Conservation (phyloP, 2,113 vertebrate genomes). For the Pomatostomus ruficeps region DNA sequence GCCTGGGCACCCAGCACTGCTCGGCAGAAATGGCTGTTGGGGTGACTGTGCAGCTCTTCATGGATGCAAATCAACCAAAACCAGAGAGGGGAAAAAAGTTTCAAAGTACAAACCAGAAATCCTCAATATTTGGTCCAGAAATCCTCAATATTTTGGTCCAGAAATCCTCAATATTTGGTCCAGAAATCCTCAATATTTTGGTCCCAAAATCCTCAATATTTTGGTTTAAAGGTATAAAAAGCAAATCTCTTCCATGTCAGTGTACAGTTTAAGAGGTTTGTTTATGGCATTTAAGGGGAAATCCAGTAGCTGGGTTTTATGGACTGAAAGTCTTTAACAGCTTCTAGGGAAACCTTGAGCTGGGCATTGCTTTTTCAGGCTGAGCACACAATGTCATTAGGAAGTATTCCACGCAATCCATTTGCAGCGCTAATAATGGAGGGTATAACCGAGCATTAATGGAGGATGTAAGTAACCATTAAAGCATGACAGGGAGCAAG, state of each 20-base stretch:
- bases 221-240: neutral
- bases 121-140: neutral
- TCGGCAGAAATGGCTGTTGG: neutral
- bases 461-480: neutral
- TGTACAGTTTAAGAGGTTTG: neutral
- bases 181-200: too few relatives aligned
- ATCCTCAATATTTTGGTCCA: too few relatives aligned
- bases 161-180: too few relatives aligned
- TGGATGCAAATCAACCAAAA: neutral
- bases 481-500: neutral
- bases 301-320: neutral
- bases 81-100: neutral
- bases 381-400: neutral
- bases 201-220: neutral
- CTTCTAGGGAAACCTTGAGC: neutral
- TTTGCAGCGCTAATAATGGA: neutral
- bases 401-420: neutral
- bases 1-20: neutral
- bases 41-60: neutral
- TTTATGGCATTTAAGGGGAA: neutral
- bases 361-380: neutral
- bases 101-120: neutral
- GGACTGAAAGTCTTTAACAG: neutral
- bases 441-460: neutral
- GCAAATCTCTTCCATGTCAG: rapidly evolving